Evolutionary conservation across 1,140 invertebrate species (phyloP).

Genomic region (Drosophila virilis): DNA sequence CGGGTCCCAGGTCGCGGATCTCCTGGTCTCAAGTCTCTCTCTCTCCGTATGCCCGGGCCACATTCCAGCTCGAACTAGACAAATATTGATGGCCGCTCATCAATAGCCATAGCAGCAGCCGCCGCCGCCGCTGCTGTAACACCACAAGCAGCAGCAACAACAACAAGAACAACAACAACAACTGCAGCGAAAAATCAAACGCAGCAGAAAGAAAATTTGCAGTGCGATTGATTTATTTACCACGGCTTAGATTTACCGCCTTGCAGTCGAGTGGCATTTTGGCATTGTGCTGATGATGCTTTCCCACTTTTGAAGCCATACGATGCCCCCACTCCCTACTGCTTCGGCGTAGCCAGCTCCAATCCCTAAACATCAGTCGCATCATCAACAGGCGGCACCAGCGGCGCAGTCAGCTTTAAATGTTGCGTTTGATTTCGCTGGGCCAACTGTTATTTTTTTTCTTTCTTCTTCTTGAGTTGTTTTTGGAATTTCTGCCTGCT

Average conservation of each 20-base stretch:
- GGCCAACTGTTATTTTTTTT: constrained; percentile 49
- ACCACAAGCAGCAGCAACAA: constrained; percentile 34
- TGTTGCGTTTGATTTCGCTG: constrained; percentile 79
- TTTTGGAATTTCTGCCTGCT: constrained; percentile 44
- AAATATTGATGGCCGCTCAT: constrained; percentile 82
- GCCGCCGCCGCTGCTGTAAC: constrained; percentile 31
- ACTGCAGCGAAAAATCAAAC: constrained; percentile 63
- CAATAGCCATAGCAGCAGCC: constrained; percentile 64
- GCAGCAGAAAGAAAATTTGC: constrained; percentile 62
- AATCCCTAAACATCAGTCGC: constrained; percentile 43
- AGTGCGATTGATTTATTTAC: constrained; percentile 81
- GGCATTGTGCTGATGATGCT: constrained; percentile 78
- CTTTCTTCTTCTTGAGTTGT: background rate
- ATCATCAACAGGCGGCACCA: constrained; percentile 60
- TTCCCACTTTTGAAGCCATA: constrained; percentile 43
- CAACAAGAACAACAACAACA: constrained; percentile 38
- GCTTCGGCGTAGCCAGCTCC: constrained; percentile 12
- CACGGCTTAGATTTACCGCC: constrained; percentile 82
- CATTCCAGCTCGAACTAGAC: constrained; percentile 80
- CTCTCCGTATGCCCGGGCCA: constrained; percentile 55
- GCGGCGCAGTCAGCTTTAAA: constrained; percentile 61
- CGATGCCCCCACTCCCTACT: constrained; percentile 1
- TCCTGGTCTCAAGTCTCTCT: constrained; percentile 10
- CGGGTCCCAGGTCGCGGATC: constrained; percentile 40
- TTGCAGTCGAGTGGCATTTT: constrained; percentile 75